These are phyloP conservation scores for Danio albolineatus DNA, from an alignment of 2,797 vertebrate species.

Conservation along the genomic window DNA sequence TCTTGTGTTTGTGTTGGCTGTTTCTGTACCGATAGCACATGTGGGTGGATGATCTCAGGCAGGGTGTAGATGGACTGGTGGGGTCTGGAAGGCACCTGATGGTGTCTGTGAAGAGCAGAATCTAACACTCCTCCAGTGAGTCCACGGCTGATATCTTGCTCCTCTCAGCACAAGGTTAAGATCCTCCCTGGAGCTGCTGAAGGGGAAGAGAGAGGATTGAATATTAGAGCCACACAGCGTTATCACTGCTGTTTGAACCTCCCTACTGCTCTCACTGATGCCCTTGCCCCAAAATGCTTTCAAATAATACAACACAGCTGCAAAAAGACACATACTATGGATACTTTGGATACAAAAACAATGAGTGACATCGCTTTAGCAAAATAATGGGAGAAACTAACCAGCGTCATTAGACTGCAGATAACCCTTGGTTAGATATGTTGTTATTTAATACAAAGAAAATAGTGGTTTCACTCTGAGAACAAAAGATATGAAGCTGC, in stretches of 20 bases:
- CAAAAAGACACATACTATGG: constrained; percentile 9
- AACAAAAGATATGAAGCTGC: too few species aligned
- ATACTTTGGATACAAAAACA: not conserved
- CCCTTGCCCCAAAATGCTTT: constrained; percentile 28
- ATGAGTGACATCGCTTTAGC: not conserved
- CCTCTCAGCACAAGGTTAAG: constrained; percentile 69
- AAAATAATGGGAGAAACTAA: not conserved
- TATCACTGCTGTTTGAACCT: constrained; percentile 72
- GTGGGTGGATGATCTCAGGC: constrained; percentile 74
- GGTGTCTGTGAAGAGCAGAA: constrained; percentile 58
- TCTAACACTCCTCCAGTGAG: constrained; percentile 61
- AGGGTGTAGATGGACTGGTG: constrained; percentile 72
- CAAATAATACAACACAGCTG: constrained; percentile 8
- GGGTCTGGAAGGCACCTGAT: constrained; percentile 39
- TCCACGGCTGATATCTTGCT: constrained; percentile 50
- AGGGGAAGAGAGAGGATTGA: constrained; percentile 60
- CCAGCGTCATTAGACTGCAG: not conserved
- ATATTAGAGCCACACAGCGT: constrained; percentile 68
- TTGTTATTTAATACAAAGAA: not conserved
- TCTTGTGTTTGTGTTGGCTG: constrained; percentile 68
- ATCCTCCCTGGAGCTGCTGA: constrained; percentile 67
- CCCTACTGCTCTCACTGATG: constrained; percentile 43
- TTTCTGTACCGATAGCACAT: constrained; percentile 48
- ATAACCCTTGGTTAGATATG: not conserved
- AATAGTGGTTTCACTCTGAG: too few species aligned